Base-by-base conservation (phyloP, 2,797 vertebrate genomes). In the Euthynnus affinis region DNA sequence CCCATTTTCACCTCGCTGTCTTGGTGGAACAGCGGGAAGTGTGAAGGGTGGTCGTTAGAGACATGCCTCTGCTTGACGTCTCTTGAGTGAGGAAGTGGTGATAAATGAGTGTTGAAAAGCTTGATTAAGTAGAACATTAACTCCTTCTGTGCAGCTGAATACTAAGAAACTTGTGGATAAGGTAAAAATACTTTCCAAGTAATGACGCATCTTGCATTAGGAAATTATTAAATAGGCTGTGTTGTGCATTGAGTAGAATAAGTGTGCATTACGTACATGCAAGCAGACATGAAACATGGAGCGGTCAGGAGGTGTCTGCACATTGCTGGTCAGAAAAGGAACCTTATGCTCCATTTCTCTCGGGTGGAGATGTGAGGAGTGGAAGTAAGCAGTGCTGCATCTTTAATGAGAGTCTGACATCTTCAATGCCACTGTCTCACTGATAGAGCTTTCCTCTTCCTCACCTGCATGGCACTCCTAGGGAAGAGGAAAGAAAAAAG, bases 401-500 rank as follows among this genome's bases (percentile, higher is more conserved):
- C 86, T 93, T 95, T 94, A 92, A 95, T 96, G 92, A 91, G 69
- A 85, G 78, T 82, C 90, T 94, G 91, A 88, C 88, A 91, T 93
- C 86, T 90, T 87, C 68, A 71, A 82, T 83, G 80, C 81, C 74
- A 69, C 64, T 68, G 72, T 86, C 84, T 88, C 82, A 82, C 83
- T 71, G 75, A 59, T 49, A 13, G 51, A 44, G 44, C 78, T 83
- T 22, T 71, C 58, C 60, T 81, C 63, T 52, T 84, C 70, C 44
- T 84, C 82, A 89, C 80, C 86, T 82, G 74, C 71, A 70, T 62
- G 32, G 62, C 61, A 67, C 66, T 76, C 74, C 49, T 25, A 37
- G 53, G 52, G 27, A 29, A 29, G 5, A 29, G 27, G 3, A 29
- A 29, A 29, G 27, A 29, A 29, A 29, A 29, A 74, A 44, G 23